Evolutionary conservation across 37 sponge, comb jelly and placozoan species (phyloP).

Genomic region (Mnemiopsis leidyi): DNA sequence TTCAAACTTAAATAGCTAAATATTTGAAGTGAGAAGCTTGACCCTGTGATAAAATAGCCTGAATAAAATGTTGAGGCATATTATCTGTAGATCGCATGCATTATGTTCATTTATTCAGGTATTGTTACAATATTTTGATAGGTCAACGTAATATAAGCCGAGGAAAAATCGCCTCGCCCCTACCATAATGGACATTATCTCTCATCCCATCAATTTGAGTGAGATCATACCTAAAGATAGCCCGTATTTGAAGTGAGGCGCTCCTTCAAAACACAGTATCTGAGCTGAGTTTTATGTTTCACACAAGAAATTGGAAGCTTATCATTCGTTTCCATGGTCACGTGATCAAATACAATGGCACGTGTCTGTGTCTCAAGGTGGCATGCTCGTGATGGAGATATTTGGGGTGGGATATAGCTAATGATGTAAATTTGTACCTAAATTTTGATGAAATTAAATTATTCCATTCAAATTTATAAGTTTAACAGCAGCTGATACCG

Average conservation of each 20-base stretch:
- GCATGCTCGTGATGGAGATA: not conserved
- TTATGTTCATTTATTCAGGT: no score
- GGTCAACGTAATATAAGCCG: not conserved
- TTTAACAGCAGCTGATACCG: no score
- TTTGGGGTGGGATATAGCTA: not conserved
- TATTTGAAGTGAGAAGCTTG: no score
- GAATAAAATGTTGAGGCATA: not conserved
- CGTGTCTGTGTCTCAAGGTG: not conserved
- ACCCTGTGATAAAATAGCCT: not conserved
- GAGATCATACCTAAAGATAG: not conserved
- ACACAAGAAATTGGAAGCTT: not conserved
- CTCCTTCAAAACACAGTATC: not conserved
- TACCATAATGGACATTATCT: not conserved
- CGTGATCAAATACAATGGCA: not conserved
- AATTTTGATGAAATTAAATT: no score
- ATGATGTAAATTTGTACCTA: not conserved
- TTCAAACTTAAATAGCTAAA: no score
- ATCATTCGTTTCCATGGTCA: not conserved
- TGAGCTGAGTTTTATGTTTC: not conserved
- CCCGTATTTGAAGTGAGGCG: not conserved
- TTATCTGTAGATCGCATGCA: not conserved
- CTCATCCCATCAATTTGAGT: not conserved
- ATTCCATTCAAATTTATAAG: no score
- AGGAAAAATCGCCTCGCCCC: not conserved
- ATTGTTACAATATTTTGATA: not conserved